Percentiles rank a stretch among this genome's conserved stretches.
These are phyloP conservation scores for Crossocerus cetratus DNA, from an alignment of 2,888 invertebrate genomes.

Conservation along the genomic window DNA sequence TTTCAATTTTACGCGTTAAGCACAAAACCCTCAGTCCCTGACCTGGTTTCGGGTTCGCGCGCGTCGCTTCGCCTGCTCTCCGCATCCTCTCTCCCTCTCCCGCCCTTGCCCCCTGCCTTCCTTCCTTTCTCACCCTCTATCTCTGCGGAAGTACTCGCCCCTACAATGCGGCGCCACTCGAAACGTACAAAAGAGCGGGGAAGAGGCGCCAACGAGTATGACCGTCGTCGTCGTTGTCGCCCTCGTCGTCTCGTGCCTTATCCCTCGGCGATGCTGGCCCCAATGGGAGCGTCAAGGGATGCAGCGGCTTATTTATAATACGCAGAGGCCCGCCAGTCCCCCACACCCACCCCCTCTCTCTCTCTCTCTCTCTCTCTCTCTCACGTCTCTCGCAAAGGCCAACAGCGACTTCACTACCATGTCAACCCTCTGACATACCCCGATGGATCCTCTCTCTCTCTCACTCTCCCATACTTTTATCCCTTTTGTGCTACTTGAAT, in stretches of 20 bases:
- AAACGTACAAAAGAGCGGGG: slow-evolving; percentile 51
- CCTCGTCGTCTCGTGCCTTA: slow-evolving; percentile 30
- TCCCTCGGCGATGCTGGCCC: slow-evolving; percentile 24
- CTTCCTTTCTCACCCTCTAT: slow-evolving; percentile 16
- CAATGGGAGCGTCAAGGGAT: slow-evolving; percentile 20
- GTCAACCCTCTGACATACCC: too few relatives aligned
- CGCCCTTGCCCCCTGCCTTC: too few relatives aligned
- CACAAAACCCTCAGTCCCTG: slow-evolving; percentile 64
- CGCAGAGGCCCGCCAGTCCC: not conserved
- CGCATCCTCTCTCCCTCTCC: not conserved
- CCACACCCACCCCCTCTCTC: slow-evolving; percentile 3
- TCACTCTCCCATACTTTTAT: too few relatives aligned
- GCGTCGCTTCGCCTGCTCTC: slow-evolving; percentile 27
- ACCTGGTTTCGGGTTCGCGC: slow-evolving; percentile 63
- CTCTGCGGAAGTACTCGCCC: slow-evolving; percentile 49
- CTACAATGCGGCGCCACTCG: slow-evolving; percentile 55
- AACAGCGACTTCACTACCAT: not conserved
- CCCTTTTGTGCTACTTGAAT: too few relatives aligned
- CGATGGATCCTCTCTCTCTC: too few relatives aligned
- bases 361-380: not conserved
- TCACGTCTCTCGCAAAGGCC: slow-evolving; percentile 8
- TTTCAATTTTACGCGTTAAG: slow-evolving; percentile 69
- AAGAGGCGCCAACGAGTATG: slow-evolving; percentile 50
- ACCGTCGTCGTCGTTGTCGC: too few relatives aligned
- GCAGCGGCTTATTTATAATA: slow-evolving; percentile 5